Base-by-base conservation (phyloP, 1,140 invertebrate genomes). In the Frieseomelitta varia region DNA sequence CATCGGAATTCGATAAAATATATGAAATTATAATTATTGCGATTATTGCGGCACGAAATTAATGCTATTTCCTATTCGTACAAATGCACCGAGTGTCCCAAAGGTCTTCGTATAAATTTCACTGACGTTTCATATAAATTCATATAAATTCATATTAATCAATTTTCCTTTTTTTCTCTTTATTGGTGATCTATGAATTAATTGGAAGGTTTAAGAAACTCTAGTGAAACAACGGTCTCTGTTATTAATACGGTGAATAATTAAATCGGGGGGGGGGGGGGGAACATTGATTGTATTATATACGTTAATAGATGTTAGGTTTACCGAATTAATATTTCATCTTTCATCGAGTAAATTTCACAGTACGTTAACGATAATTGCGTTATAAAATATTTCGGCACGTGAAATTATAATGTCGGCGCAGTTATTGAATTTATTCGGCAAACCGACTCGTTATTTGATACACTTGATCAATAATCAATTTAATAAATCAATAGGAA, bases 11-110 rank as follows among this genome's bases (percentile, higher is more conserved):
- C 21, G 56, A 65, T 81, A 53, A 51, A 74, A 63, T 63, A 27
- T 51, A 74, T 53, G n/a, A 39, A 73, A 81, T 63, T 51, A 4
- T 81, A 30, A 73, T 63, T 65, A 55, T 30, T 6, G 17, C 24
- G 61, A 73, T 81, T 72, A 73, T 30, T 51, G 8, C 2, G 8
- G n/a, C 3, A 39, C 47, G 39, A 47, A 67, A 34, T 68, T 79
- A 39, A 53, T n/a, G 24, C 39, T 39, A 30, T 55, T 69, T 68
- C 15, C 15, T n/a, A 39, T 15, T 68, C 24, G 71, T n/a, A 6
- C 21, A 27, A 53, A 65, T 61, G 14, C n/a, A 27, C 21, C 30
- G 30, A 17, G 17, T 34, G 30, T 21, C 65, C 30, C 30, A 21
- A 1, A 34, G 30, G 30, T 67, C 17, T 67, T 34, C 19, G 30